Evolutionary conservation across 2,797 vertebrate species (phyloP), one percentile per base, ranked within the genome.

Genomic region (Cryptoblepharus egeriae): DNA sequence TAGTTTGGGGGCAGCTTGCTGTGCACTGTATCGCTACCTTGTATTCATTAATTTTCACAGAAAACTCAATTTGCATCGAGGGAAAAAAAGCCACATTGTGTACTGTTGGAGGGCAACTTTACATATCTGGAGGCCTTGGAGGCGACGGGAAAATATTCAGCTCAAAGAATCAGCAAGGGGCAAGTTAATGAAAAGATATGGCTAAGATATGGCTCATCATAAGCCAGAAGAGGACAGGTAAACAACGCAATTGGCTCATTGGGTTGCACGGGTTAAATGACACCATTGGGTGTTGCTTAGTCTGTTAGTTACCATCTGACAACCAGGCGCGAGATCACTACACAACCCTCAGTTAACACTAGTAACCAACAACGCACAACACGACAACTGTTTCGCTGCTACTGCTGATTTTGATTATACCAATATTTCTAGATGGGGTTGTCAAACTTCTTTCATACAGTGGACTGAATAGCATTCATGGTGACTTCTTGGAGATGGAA

Each of bases 21-120:
- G 45, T n/a, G 22, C 89, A 91, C 26, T 63, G 1, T 88, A 88
- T 88, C 82, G 88, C 70, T 89, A 77, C 65, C 86, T 91, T 72
- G 88, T 81, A 94, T 91, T 89, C 88, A 92, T 93, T 95, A 92
- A 89, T 93, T 95, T 94, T 90, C 77, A 86, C 49, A 88, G 87
- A 92, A 93, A 92, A 91, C 78, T 91, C 84, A 89, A 86, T 93
- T 92, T 93, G 37, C 78, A 93, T 91, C 52, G 76, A 85, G 75
- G 63, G 30, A 77, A 30, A 45, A 60, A n/a, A 37, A 15, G 22
- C 16, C 37, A 69, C 5, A 7, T 37, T 42, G 10, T 90, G 88
- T 80, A 16, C 67, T 86, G 28, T 81, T 75, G 74, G 79, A 49
- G 61, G 87, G 28, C 86, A 87, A 20, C 86, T 92, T 90, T 89